These are phyloP conservation scores for Steromphala cineraria DNA, from an alignment of 2,888 invertebrate genomes.

Conservation along the genomic window DNA sequence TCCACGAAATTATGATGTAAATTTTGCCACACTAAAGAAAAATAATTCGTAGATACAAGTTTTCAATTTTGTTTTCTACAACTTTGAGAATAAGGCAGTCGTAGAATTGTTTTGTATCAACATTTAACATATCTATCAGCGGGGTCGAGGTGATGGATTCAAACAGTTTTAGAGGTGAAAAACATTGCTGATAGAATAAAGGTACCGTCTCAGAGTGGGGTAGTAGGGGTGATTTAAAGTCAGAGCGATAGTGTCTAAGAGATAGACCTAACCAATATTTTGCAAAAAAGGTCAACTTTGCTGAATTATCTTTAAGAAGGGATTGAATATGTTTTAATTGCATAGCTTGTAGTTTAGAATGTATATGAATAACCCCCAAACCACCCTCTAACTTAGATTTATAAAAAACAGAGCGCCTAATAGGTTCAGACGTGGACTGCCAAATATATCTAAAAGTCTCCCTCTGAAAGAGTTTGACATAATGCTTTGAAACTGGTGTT, in stretches of 20 bases:
- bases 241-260: slow-evolving; percentile 10
- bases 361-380: slow-evolving; percentile 25
- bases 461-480: slow-evolving; percentile 23
- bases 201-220: slow-evolving; percentile 31
- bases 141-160: background rate
- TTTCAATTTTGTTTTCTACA: background rate
- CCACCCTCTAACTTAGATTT: slow-evolving; percentile 27
- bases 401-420: slow-evolving; percentile 18
- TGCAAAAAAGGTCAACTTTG: slow-evolving; percentile 28
- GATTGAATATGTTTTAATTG: slow-evolving; percentile 27
- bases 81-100: background rate
- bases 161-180: background rate
- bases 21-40: background rate
- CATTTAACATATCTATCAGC: background rate
- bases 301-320: slow-evolving; percentile 16
- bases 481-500: slow-evolving; percentile 4
- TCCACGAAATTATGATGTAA: slow-evolving; percentile 3
- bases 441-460: slow-evolving; percentile 28
- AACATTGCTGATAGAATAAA: slow-evolving; percentile 25
- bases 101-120: background rate
- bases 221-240: slow-evolving; percentile 16
- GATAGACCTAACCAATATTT: slow-evolving; percentile 22
- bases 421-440: slow-evolving; percentile 18
- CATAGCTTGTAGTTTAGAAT: slow-evolving; percentile 26
- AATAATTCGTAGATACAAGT: background rate